These are phyloP conservation scores for Callithrix jacchus DNA, from an alignment of 2,113 vertebrate species.

Conservation along the genomic window DNA sequence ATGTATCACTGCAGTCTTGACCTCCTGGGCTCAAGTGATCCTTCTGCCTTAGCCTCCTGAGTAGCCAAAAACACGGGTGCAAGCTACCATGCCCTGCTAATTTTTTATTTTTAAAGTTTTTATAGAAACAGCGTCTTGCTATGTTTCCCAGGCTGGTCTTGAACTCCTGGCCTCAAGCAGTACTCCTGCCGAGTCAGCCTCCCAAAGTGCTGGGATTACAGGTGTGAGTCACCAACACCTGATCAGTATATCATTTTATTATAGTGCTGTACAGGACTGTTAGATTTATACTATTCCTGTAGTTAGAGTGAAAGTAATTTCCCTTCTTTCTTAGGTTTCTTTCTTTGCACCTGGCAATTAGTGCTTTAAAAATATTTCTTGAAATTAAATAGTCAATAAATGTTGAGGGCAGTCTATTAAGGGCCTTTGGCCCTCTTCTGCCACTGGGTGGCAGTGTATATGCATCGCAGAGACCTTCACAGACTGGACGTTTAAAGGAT, in stretches of 20 bases:
- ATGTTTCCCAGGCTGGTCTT: no score
- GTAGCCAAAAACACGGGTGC: no score
- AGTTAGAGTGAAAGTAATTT: neutral
- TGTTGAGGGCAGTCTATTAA: neutral
- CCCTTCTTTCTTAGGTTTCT: neutral
- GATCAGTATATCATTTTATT: neutral
- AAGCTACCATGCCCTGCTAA: no score
- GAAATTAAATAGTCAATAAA: neutral
- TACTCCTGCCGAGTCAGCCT: no score
- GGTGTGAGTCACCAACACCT: no score
- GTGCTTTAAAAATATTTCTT: slow-evolving; percentile 19
- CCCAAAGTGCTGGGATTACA: no score
- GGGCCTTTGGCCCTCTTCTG: neutral
- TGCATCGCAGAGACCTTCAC: neutral
- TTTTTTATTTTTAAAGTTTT: no score
- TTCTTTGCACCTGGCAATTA: neutral
- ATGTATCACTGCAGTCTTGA: no score
- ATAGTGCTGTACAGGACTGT: neutral
- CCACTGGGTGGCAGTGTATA: neutral
- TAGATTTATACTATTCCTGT: neutral
- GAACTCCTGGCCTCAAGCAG: no score
- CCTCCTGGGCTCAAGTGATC: no score
- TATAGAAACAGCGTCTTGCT: no score
- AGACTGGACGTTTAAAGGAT: neutral
- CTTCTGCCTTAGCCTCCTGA: no score